These are phyloP conservation scores for Melanogrammus aeglefinus DNA, from an alignment of 2,797 vertebrate species.

Conservation along the genomic window DNA sequence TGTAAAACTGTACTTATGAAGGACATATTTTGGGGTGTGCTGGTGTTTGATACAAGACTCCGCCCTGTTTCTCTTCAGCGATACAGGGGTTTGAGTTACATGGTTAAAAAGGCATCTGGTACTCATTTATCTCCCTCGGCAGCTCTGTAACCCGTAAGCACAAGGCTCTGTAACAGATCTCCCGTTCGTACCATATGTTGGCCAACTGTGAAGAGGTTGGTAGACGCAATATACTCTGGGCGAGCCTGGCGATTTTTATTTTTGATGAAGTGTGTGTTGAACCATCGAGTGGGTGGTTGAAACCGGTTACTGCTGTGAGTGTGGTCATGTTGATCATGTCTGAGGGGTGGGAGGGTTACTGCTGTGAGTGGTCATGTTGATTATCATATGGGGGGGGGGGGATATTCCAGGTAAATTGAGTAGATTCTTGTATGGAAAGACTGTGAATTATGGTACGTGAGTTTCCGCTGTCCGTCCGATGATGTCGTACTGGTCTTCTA, in stretches of 20 bases:
- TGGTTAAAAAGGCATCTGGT: background rate
- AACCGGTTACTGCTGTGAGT: slow-evolving; percentile 47
- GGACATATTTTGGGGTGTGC: background rate
- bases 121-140: background rate
- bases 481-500: slow-evolving; percentile 1
- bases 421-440: slow-evolving; percentile 15
- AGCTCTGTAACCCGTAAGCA: background rate
- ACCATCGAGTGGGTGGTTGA: slow-evolving; percentile 20
- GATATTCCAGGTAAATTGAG: background rate
- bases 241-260: background rate
- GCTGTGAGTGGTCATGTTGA: slow-evolving; percentile 1
- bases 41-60: background rate
- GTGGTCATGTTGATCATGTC: background rate
- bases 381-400: background rate
- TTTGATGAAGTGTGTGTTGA: background rate
- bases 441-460: slow-evolving; percentile 21
- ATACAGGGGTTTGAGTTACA: background rate
- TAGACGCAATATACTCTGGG: background rate
- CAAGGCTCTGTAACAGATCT: background rate
- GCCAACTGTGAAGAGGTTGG: background rate
- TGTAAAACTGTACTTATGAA: background rate
- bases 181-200: background rate
- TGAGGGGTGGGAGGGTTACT: background rate
- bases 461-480: slow-evolving; percentile 4
- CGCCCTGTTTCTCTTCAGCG: background rate